Evolutionary conservation across 2,888 invertebrate genomes (phyloP).

Genomic region (Unio pictorum): DNA sequence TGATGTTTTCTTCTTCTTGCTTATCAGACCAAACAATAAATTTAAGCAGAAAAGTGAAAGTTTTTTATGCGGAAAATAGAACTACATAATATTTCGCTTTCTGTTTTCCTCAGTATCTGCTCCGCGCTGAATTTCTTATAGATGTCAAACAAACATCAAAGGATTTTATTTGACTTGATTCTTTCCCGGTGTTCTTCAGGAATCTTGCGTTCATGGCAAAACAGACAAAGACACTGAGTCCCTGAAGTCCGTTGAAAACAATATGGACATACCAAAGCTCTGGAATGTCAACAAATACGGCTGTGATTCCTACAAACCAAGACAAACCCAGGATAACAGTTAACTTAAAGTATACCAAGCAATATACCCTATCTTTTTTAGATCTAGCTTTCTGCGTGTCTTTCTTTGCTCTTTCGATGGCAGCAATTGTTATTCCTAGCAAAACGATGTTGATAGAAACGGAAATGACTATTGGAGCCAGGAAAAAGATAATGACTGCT

Average conservation of each 20-base stretch:
- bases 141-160: no score
- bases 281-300: slow-evolving; percentile 7
- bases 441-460: slow-evolving; percentile 9
- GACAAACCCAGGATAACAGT: slow-evolving; percentile 18
- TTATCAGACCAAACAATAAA: no score
- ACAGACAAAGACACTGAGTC: slow-evolving; percentile 18
- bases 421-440: slow-evolving; percentile 8
- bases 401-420: slow-evolving; percentile 4
- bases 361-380: slow-evolving; percentile 6
- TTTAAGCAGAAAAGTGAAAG: no score
- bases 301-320: slow-evolving; percentile 15
- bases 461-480: slow-evolving; percentile 9
- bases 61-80: no score
- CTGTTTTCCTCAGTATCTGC: no score
- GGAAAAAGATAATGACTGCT: slow-evolving; percentile 11
- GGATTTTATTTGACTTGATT: neutral
- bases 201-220: slow-evolving; percentile 13
- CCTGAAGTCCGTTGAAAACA: slow-evolving; percentile 21
- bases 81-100: no score
- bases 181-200: slow-evolving; percentile 1
- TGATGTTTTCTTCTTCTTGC: no score
- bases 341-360: slow-evolving; percentile 18
- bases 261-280: slow-evolving; percentile 16
- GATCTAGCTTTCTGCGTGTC: slow-evolving; percentile 3
- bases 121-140: no score